Conservation (phyloP, 2,797 vertebrate genomes). For the Pelochelys cantorii region DNA sequence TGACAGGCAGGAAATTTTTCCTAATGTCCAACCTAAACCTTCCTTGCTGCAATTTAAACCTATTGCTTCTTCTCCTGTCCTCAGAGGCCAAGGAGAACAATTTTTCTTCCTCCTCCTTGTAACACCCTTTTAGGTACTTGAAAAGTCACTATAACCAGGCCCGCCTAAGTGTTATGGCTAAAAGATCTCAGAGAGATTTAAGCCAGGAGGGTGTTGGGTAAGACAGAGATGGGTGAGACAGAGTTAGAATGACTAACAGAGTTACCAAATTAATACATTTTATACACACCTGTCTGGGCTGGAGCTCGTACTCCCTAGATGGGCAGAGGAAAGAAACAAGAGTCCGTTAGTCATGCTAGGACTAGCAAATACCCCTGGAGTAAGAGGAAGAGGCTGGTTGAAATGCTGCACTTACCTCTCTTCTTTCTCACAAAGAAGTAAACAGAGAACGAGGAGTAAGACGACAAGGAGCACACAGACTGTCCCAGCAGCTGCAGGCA, state of each 20-base stretch:
- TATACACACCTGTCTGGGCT: slow-evolving; percentile 32
- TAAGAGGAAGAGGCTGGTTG: accelerated
- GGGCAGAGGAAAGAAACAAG: neutral
- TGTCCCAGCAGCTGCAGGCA: neutral
- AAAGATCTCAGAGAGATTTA: neutral
- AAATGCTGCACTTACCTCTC: accelerated
- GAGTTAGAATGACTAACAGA: neutral
- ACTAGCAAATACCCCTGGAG: neutral
- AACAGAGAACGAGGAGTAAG: accelerated
- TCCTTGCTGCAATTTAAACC: no score
- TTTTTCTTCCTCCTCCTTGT: no score
- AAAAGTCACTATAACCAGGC: no score
- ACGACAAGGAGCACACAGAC: slow-evolving; percentile 18
- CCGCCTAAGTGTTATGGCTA: neutral
- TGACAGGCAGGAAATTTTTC: no score
- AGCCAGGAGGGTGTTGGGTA: neutral
- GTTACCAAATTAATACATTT: neutral
- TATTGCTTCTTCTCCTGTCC: no score
- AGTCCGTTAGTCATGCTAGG: accelerated
- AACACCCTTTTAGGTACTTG: no score
- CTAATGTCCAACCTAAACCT: no score
- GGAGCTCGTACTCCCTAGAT: neutral
- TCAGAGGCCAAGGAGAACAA: no score
- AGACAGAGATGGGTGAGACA: accelerated
- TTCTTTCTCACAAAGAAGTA: slow-evolving; percentile 20